Base-by-base conservation (phyloP, 2,113 vertebrate genomes). In the Onychorhynchus coronatus region DNA sequence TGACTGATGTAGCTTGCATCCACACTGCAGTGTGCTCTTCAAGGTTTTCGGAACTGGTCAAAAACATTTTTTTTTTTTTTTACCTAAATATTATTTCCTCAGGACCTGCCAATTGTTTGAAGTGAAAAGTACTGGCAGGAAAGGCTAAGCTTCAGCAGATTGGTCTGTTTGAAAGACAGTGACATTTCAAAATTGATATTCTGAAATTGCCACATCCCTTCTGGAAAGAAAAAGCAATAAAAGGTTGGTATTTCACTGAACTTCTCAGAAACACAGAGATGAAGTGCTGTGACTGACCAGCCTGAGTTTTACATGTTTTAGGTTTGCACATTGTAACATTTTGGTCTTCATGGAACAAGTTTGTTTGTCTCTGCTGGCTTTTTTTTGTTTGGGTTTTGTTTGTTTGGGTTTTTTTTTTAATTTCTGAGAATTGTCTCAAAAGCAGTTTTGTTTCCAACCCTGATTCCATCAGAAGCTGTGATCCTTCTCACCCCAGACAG, bases 111-210 rank as follows among this genome's bases (percentile, higher is more conserved):
- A 92, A 12, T 71, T 59, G 44, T 77, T 88, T 91, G 80, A 84
- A 95, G 72, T 56, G 68, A 42, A 47, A 95, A 44, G 14, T 35
- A 42, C 59, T 77, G 56, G 31, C 86, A 95, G 47, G 78, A 95
- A 95, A 80, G 30, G 72, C 56, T 84, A 84, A 67, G 46, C 42
- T 61, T 74, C 30, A 58, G 37, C 66, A 89, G 55, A 55, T 8
- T 55, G 56, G 23, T 52, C 50, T 78, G 18, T 81, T 96, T 94
- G 93, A 95, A 93, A 93, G 92, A 89, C 86, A 89, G 86, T 89
- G 94, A 71, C 91, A 91, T 95, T 96, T 92, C 89, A 86, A 61
- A 93, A 78, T n/a, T 78, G 89, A 41, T 91, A 37, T 93, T 91
- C 66, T 78, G 93, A 67, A 86, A 75, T 95, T 78, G 50, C 75